phyloP scores from a whole-genome alignment of 1,140 invertebrate genomes.

The Bombus turneri region DNA sequence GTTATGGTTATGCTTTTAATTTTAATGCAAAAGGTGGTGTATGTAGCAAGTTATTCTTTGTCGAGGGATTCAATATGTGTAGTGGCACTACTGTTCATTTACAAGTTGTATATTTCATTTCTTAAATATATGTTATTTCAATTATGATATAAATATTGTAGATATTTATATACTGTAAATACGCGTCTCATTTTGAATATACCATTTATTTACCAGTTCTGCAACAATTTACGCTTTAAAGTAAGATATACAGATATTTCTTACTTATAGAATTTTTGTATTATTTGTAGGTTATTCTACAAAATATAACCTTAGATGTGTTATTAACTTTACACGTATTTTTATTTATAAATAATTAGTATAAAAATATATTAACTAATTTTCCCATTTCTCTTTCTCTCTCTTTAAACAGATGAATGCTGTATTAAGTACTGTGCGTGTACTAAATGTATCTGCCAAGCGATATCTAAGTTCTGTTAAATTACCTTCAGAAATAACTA shows the following conservation, averaged over 20 bases:
- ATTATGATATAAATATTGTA: neutral
- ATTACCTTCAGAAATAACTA: constrained; percentile 82
- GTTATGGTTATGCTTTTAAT: neutral
- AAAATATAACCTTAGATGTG: neutral
- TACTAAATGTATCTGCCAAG: neutral
- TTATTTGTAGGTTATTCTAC: constrained; percentile 1
- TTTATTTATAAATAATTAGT: neutral
- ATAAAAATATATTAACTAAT: neutral
- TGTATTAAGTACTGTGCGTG: constrained; percentile 5
- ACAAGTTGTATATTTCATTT: neutral
- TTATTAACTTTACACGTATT: neutral
- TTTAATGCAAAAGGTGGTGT: neutral
- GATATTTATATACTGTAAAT: too few species aligned
- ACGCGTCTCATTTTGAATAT: neutral
- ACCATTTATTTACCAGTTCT: neutral
- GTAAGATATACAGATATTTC: neutral
- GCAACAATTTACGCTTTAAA: neutral
- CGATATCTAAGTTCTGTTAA: constrained; percentile 62
- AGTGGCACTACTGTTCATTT: neutral
- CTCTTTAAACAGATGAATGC: constrained; percentile 47
- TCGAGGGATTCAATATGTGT: neutral
- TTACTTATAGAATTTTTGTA: neutral
- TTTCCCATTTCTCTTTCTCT: neutral
- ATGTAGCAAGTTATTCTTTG: neutral
- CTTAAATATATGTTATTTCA: neutral